These are phyloP conservation scores for Thumatha senex DNA, from an alignment of 2,888 invertebrate species.

Conservation along the genomic window DNA sequence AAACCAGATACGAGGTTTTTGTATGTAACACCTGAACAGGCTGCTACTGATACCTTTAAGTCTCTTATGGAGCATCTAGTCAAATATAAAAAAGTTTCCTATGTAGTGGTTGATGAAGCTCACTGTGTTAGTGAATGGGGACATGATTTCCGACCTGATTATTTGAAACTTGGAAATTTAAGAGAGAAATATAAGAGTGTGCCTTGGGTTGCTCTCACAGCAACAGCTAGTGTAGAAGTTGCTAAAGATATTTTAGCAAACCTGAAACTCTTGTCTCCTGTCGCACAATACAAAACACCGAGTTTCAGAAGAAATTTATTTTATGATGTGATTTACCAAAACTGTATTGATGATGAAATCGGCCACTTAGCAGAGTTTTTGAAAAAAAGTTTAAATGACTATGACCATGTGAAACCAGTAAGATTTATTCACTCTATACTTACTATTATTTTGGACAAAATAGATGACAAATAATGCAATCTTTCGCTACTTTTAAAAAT, in stretches of 20 bases:
- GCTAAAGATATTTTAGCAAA: constrained; percentile 91
- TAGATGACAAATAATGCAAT: too few species aligned
- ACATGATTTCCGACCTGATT: constrained; percentile 98
- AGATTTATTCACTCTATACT: constrained; percentile 30
- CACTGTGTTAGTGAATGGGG: constrained; percentile 99
- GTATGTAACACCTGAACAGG: constrained; percentile 99
- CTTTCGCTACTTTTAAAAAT: too few species aligned
- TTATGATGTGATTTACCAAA: constrained; percentile 97
- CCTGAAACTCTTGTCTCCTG: constrained; percentile 86
- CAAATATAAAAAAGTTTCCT: constrained; percentile 91
- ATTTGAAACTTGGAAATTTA: constrained; percentile 91
- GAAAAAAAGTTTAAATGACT: constrained; percentile 84
- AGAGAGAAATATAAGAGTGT: constrained; percentile 85
- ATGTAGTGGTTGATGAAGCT: constrained; percentile 98
- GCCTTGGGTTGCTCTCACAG: constrained; percentile 96
- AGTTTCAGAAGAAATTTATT: constrained; percentile 96
- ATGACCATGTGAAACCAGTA: constrained; percentile 78
- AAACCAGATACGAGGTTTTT: constrained; percentile 92
- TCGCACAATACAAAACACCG: constrained; percentile 90
- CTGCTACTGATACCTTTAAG: constrained; percentile 90
- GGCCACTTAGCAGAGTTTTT: constrained; percentile 91
- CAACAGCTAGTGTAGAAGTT: constrained; percentile 93
- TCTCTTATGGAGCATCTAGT: constrained; percentile 86
- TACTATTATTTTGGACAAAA: too few species aligned
- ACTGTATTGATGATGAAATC: constrained; percentile 91